phyloP scores from a whole-genome alignment of 2,113 vertebrate species.

The Chaenogobius annularis region DNA sequence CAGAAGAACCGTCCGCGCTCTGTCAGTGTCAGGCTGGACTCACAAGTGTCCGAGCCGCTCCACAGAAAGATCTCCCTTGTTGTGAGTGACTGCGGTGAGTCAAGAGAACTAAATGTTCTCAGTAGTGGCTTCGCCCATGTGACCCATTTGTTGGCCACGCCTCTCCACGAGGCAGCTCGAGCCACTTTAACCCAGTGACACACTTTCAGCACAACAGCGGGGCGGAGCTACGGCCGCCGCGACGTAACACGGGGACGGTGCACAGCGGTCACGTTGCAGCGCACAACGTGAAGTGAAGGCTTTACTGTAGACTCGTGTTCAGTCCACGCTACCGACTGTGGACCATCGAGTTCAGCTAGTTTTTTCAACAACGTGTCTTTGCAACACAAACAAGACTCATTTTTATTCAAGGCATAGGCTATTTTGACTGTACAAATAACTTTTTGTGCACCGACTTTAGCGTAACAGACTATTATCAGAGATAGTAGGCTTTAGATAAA shows the following conservation, averaged over 20 bases:
- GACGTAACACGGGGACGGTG: conserved; percentile 39
- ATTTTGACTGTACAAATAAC: too few relatives aligned
- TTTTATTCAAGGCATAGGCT: too few relatives aligned
- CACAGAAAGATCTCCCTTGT: conserved; percentile 11
- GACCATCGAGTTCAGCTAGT: neutral
- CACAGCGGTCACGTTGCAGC: conserved; percentile 67
- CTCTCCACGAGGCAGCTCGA: conserved; percentile 38
- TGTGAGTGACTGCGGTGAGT: conserved; percentile 38
- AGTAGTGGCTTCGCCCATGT: conserved; percentile 60
- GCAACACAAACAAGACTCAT: neutral
- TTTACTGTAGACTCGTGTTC: neutral
- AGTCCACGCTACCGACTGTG: neutral
- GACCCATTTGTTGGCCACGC: conserved; percentile 66
- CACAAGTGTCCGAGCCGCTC: neutral
- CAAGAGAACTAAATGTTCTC: conserved; percentile 74
- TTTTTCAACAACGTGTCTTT: neutral
- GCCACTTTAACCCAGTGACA: conserved; percentile 85
- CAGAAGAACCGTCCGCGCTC: neutral
- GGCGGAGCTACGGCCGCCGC: conserved; percentile 39
- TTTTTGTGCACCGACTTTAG: too few relatives aligned
- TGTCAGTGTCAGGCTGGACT: neutral
- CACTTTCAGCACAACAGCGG: conserved; percentile 68
- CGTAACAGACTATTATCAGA: too few relatives aligned
- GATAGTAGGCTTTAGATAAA: too few relatives aligned
- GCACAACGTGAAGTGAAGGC: conserved; percentile 46